These are phyloP conservation scores for Agrotis puta DNA, from an alignment of 2,888 invertebrate genomes.

Conservation along the genomic window DNA sequence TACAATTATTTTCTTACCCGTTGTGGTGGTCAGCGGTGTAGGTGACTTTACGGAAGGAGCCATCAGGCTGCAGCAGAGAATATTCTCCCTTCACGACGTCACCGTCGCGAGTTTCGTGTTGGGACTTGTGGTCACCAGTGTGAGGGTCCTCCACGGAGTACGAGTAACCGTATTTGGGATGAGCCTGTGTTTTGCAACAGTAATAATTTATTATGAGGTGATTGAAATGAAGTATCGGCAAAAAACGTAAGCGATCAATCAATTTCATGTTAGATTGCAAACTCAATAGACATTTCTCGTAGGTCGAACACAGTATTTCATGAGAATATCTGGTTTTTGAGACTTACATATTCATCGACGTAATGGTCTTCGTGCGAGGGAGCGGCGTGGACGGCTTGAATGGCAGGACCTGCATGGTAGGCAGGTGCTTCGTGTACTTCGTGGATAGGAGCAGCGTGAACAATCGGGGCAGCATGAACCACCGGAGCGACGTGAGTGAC, in stretches of 20 bases:
- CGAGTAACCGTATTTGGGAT: constrained; percentile 89
- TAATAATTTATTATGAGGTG: neutral
- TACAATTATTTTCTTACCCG: constrained; percentile 78
- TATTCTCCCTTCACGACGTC: constrained; percentile 91
- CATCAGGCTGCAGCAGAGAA: constrained; percentile 91
- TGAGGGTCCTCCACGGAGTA: constrained; percentile 92
- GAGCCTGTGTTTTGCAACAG: constrained; percentile 76
- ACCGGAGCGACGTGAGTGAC: constrained; percentile 59
- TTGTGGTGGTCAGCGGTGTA: constrained; percentile 91
- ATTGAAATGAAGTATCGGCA: constrained; percentile 2
- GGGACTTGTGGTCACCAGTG: constrained; percentile 91
- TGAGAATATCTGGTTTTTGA: constrained; percentile 8
- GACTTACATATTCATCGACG: constrained; percentile 87
- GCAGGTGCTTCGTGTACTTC: constrained; percentile 38
- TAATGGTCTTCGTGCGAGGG: constrained; percentile 82
- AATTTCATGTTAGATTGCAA: constrained; percentile 33
- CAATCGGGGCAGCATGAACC: constrained; percentile 62
- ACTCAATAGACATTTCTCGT: constrained; percentile 30
- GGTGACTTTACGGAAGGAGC: constrained; percentile 91
- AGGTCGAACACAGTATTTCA: constrained; percentile 10
- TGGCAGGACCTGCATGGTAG: constrained; percentile 56
- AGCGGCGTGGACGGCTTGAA: constrained; percentile 51
- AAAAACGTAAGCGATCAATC: constrained; percentile 52
- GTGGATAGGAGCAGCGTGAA: constrained; percentile 48
- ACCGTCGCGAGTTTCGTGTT: constrained; percentile 90